Base-by-base conservation (phyloP, 1,140 invertebrate genomes). In the Laodelphax striatellus region DNA sequence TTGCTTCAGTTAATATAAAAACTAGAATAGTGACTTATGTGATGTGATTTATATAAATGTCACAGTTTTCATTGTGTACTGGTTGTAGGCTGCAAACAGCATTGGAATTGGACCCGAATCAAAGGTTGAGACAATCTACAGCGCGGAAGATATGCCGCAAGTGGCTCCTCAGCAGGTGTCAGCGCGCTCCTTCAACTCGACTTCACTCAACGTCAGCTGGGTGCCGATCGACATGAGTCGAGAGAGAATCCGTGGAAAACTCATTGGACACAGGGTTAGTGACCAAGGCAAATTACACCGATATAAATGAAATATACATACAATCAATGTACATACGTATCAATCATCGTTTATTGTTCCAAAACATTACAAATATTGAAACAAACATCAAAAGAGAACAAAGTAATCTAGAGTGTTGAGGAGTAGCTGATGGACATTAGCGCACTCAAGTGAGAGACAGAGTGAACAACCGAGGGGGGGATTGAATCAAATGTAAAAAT, bases 91-190 rank as follows among this genome's bases (percentile, higher is more conserved):
- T 0, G 81, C 85, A 34, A 98, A 98, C 71, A 80, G 82, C 17
- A 72, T 87, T 13, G 94, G 94, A 8, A 73, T 74, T 17, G 94
- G 95, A 1, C 92, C 92, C 0, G 82, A 86, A 55, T 94, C 92
- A 57, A 79, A 85, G 17, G 75, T 85, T 1, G 80, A 80, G 0
- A 79, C 82, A 0, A 85, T 97, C 60, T 94, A 85, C 70, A 95
- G 92, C 22, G 94, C 95, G 5, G 94, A 98, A 77, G 91, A 94
- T 70, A 94, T 96, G 88, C 94, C 95, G 2, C 86, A 88, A 70
- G 87, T 88, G 21, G 87, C 92, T 5, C 94, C 94, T 9, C 88
- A 90, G 63, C 79, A 85, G 67, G 86, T 95, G 0, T 76, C 78
- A 19, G 87, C 90, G 0, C 64, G 77, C 13, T 82, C 88, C 1